Evolutionary conservation across 2,888 invertebrate species (phyloP), one percentile per base, ranked within the genome.

Genomic region (Drosophila mimetica): DNA sequence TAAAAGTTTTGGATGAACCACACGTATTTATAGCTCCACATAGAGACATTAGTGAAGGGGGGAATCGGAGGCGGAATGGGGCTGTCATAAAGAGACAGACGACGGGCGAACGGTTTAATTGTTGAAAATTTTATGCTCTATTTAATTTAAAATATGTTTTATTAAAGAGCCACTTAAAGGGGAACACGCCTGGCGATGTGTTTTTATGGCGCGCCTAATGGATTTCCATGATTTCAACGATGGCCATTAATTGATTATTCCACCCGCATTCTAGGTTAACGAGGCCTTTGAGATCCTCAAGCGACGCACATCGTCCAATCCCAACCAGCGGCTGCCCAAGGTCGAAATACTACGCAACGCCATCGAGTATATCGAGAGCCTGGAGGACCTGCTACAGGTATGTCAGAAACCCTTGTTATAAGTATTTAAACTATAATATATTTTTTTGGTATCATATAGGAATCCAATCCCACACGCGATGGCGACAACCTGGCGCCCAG

Each of bases 241-340:
- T 69, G 54, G 61, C 60, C 64, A 73, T 71, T 63, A 76, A 75
- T 79, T 84, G 74, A 69, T 69, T 52, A 37, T 57, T 61, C 50
- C 18, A 63, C 50, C 3, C 44, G 39, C 54, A 71, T 90, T 90
- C 2, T 91, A 97, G 96, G 98, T 98, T 65, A 99, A 99, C 92
- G 99, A 99, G 92, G 99, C 99, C 0, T 99, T 99, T 91, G 99
- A 99, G 92, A 95, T 97, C 71, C 92, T 99, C 37, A 97, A 99
- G 89, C 94, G 97, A 86, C 93, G 99, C 58, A 98, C 99, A 0
- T 96, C 98, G 86, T 96, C 97, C 61, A 98, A 97, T 92, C 99
- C 99, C 1, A 98, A 97, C 89, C 99, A 99, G 87, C 93, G 99
- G 57, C 93, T 99, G 82, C 99, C 99, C 1, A 99, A 99, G 93